Evolutionary conservation across 2,888 invertebrate genomes (phyloP), one percentile per base, ranked within the genome.

Genomic region (Habroteleia sp.): DNA sequence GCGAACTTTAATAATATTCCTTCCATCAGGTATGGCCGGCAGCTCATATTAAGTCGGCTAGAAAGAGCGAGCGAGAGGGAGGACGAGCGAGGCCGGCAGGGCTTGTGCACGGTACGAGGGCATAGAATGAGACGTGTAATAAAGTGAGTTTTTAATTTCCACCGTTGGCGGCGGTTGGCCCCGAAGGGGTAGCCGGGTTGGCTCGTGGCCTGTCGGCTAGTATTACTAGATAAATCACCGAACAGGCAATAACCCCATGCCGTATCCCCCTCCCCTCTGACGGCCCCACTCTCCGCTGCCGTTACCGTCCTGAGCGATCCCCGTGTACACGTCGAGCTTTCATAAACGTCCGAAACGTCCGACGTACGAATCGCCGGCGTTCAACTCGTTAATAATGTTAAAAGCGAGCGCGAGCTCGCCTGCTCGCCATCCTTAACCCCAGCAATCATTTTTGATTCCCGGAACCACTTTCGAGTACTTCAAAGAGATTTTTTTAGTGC

Each of bases 201-300:
- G 80, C 82, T 82, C 83, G 83, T 83, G 83, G 85, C 85, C 88
- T 86, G 88, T 87, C 88, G 85, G 83, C 87, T 83, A 87, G 87
- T 88, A 88, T 88, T 88, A 87, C 88, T 88, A 88, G 88, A 88
- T 88, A 88, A 88, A 88, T 88, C 88, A 88, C 87, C 88, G 86
- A 86, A 87, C 88, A 86, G 86, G 88, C 88, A 88, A 88, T 88
- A 88, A 87, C 87, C 87, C 83, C 84, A 82, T 83, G 80, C 82
- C 80, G 74, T 39, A 37, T 73, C 72, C 75, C 77, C 54, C 33
- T 16, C 25, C 65, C 68, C 76, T 72, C 60, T 54, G 17, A 33
- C 62, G 13, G 7, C 39, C 41, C 33, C 46, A 33, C 54, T 29
- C 17, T 17, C 37, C 50, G 37, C 50, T 13, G 35, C 48, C 33